phyloP scores from a whole-genome alignment of 2,888 invertebrate genomes.

The Cremastinae sp. region DNA sequence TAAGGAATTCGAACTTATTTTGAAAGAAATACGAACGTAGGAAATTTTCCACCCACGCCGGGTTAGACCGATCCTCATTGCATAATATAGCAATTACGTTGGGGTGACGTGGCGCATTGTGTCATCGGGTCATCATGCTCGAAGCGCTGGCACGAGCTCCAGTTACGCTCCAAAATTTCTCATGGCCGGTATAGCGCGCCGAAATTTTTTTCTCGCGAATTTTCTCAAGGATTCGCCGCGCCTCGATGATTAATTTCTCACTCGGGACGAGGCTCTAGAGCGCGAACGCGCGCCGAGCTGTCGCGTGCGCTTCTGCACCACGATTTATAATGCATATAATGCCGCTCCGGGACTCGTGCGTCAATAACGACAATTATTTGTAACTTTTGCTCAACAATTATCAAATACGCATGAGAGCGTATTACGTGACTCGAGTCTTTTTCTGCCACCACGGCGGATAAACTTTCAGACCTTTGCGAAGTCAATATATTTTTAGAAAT shows the following conservation, averaged over 20 bases:
- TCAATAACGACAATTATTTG: too few species aligned
- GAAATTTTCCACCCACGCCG: slow-evolving; percentile 7
- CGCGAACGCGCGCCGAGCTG: slow-evolving; percentile 6
- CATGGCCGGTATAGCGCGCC: slow-evolving; percentile 59
- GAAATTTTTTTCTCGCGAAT: too few species aligned
- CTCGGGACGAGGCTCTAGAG: background rate
- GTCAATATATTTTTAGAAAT: too few species aligned
- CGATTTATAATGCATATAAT: background rate
- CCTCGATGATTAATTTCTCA: slow-evolving; percentile 50
- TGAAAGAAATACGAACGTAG: background rate
- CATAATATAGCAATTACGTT: slow-evolving; percentile 27
- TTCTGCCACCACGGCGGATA: too few species aligned
- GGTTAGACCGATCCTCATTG: background rate
- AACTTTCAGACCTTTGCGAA: too few species aligned
- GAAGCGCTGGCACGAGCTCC: slow-evolving; percentile 35
- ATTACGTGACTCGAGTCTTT: too few species aligned
- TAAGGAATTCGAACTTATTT: too few species aligned
- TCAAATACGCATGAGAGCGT: too few species aligned
- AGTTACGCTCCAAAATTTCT: slow-evolving; percentile 34
- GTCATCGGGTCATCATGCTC: slow-evolving; percentile 29
- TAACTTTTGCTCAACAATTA: too few species aligned
- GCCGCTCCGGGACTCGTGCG: too few species aligned
- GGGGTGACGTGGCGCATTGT: slow-evolving; percentile 22
- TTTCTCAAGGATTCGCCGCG: slow-evolving; percentile 67
- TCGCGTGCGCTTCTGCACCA: background rate